These are phyloP conservation scores for Megaustenia siamemsis DNA, from an alignment of 2,888 invertebrate species.

Conservation along the genomic window DNA sequence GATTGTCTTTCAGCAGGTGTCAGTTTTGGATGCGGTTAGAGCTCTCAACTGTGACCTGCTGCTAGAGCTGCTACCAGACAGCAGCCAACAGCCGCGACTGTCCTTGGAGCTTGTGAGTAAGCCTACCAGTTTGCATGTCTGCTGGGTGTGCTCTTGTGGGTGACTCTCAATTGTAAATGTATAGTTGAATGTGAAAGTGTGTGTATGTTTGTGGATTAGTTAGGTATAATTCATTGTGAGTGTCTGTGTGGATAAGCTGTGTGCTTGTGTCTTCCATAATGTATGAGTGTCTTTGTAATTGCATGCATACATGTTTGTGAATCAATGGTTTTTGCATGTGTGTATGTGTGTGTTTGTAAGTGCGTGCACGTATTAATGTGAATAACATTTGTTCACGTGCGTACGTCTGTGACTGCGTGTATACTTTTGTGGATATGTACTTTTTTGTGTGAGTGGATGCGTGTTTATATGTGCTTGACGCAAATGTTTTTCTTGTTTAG, in stretches of 20 bases:
- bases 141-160: too few species aligned
- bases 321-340: not conserved
- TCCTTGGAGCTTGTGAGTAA: conserved; percentile 43
- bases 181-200: not conserved
- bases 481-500: too few species aligned
- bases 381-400: too few species aligned
- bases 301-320: not conserved
- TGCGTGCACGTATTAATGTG: not conserved
- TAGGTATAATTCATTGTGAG: too few species aligned
- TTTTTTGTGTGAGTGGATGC: too few species aligned
- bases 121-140: not conserved
- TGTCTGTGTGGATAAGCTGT: not conserved
- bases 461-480: too few species aligned
- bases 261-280: not conserved
- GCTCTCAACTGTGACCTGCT: conserved; percentile 54
- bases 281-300: not conserved
- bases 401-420: too few species aligned
- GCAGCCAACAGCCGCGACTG: conserved; percentile 52
- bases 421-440: too few species aligned
- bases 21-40: conserved; percentile 47
- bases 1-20: conserved; percentile 10
- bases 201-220: not conserved
- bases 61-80: conserved; percentile 48
- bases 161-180: too few species aligned
- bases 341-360: not conserved